Conservation (phyloP, 1,140 invertebrate species). For the Formica selysi region DNA sequence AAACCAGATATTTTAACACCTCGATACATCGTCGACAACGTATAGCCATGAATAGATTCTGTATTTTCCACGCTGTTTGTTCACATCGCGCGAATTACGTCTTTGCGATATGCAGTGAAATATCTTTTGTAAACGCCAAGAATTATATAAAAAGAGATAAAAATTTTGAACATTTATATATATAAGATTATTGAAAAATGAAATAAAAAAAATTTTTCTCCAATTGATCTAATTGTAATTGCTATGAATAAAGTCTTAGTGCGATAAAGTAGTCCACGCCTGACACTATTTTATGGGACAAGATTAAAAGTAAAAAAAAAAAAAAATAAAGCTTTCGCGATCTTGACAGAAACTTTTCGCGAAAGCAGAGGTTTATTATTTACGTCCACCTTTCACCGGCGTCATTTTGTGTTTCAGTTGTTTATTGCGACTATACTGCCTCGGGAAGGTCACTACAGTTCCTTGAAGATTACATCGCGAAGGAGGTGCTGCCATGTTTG, state of each 20-base stretch:
- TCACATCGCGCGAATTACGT: neutral
- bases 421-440: constrained; percentile 95
- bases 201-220: neutral
- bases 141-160: neutral
- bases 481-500: constrained; percentile 94
- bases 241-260: neutral
- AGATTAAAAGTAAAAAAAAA: neutral
- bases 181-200: neutral
- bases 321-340: neutral
- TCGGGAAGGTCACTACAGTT: constrained; percentile 94
- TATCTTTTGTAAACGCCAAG: neutral
- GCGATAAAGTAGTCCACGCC: neutral
- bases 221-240: neutral
- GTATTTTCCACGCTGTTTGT: constrained; percentile 7
- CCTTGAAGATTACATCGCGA: constrained; percentile 94
- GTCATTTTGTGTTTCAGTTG: constrained; percentile 87
- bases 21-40: constrained; percentile 55
- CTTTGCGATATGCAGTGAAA: neutral
- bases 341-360: neutral
- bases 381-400: constrained; percentile 23
- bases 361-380: constrained; percentile 34
- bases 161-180: neutral
- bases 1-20: constrained; percentile 48
- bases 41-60: constrained; percentile 63
- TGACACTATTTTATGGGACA: neutral